Evolutionary conservation across 2,888 invertebrate species (phyloP).

Genomic region (Cynaeus angustus): DNA sequence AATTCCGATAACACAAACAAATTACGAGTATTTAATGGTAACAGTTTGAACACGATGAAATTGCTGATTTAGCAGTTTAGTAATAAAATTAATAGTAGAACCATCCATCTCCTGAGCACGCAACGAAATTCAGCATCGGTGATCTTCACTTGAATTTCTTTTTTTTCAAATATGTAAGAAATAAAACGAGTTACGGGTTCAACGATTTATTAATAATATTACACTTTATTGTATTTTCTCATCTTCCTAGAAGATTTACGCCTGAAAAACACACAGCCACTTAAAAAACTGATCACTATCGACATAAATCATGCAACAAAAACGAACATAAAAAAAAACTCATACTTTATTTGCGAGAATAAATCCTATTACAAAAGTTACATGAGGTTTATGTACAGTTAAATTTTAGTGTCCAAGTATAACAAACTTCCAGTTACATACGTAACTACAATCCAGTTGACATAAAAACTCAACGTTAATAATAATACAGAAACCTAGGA

Average conservation of each 20-base stretch:
- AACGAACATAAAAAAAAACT: conserved; percentile 34
- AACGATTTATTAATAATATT: conserved; percentile 40
- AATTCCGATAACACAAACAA: no score
- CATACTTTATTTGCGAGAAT: conserved; percentile 38
- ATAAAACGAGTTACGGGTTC: conserved; percentile 2
- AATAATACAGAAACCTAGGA: conserved; percentile 27
- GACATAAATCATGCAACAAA: conserved; percentile 35
- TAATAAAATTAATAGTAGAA: no score
- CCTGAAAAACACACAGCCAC: conserved; percentile 36
- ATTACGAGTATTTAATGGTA: no score
- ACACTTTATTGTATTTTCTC: conserved; percentile 24
- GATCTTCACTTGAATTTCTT: no score
- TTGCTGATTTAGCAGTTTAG: no score
- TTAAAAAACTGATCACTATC: conserved; percentile 7
- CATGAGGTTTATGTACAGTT: conserved; percentile 41
- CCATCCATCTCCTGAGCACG: no score
- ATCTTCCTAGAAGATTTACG: conserved; percentile 40
- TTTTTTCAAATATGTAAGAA: conserved; percentile 6
- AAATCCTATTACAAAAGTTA: conserved; percentile 42
- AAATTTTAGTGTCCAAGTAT: conserved; percentile 25
- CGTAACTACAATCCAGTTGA: conserved; percentile 14
- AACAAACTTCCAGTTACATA: conserved; percentile 23
- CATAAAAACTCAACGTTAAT: conserved; percentile 22
- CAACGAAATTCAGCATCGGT: no score
- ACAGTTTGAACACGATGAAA: no score